Evolutionary conservation across 23 tunicate genomes (phyloP).

Genomic region (Oikopleura dioica): DNA sequence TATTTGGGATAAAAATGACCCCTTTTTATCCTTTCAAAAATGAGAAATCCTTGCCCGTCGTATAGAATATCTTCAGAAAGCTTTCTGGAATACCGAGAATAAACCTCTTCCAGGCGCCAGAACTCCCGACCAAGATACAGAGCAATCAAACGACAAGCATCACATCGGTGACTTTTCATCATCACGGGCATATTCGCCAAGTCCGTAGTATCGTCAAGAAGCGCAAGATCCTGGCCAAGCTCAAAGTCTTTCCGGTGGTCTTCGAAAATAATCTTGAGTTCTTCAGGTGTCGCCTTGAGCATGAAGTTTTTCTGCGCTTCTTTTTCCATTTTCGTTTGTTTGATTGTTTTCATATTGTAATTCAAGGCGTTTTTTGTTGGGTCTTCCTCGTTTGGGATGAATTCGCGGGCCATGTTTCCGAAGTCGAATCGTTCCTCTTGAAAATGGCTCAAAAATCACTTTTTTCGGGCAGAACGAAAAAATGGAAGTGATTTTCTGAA

Average conservation of each 20-base stretch:
- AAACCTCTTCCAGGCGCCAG: neutral
- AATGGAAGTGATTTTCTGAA: no score
- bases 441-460: no score
- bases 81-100: neutral
- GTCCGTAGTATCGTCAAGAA: neutral
- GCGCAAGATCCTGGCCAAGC: neutral
- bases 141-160: slow-evolving; percentile 7
- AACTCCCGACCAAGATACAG: neutral
- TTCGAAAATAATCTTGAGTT: neutral
- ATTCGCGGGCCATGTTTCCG: no score
- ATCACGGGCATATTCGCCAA: neutral
- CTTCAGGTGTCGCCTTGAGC: neutral
- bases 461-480: no score
- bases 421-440: no score
- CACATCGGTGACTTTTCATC: slow-evolving; percentile 3
- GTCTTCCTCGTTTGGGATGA: no score
- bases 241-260: neutral
- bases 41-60: neutral
- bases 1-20: no score
- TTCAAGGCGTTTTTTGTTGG: no score
- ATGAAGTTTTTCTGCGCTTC: neutral
- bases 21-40: no score
- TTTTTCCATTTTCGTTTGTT: neutral
- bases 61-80: neutral
- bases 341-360: neutral